Conservation (phyloP, 2,113 vertebrate genomes). For the Nibea albiflora region DNA sequence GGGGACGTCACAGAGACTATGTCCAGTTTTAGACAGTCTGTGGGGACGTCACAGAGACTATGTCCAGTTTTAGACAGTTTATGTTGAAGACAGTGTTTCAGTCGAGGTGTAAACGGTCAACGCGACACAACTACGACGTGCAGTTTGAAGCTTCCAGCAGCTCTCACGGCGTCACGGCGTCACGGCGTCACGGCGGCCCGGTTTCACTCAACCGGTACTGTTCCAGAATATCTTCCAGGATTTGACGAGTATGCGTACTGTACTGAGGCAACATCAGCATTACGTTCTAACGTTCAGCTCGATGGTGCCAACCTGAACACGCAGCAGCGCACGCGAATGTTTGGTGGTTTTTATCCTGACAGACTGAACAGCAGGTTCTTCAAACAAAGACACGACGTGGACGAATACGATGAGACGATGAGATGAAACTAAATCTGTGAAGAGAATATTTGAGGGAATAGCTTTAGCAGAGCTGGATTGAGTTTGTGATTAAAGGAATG, state of each 20-base stretch:
- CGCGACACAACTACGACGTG: too few species aligned
- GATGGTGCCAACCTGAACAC: not conserved
- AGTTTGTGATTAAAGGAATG: conserved; percentile 65
- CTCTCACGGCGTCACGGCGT: too few species aligned
- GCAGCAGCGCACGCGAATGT: not conserved
- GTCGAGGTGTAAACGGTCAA: too few species aligned
- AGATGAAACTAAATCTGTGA: not conserved
- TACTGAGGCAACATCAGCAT: too few species aligned
- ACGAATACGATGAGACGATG: conserved; percentile 2
- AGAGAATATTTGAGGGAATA: conserved; percentile 15
- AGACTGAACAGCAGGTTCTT: not conserved
- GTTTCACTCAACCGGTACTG: too few species aligned
- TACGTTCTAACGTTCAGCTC: not conserved
- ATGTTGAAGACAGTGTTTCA: too few species aligned
- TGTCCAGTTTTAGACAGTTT: too few species aligned
- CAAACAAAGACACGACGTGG: not conserved
- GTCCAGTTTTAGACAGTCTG: too few species aligned
- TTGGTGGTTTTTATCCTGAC: not conserved
- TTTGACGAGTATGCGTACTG: not conserved
- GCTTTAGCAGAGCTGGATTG: conserved; percentile 36
- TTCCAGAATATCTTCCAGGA: not conserved
- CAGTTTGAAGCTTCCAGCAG: too few species aligned
- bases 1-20: too few species aligned
- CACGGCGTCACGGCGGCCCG: too few species aligned
- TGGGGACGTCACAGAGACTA: too few species aligned